Evolutionary conservation across 2,113 vertebrate genomes (phyloP), one percentile per base, ranked within the genome.

Genomic region (Oncorhynchus keta): DNA sequence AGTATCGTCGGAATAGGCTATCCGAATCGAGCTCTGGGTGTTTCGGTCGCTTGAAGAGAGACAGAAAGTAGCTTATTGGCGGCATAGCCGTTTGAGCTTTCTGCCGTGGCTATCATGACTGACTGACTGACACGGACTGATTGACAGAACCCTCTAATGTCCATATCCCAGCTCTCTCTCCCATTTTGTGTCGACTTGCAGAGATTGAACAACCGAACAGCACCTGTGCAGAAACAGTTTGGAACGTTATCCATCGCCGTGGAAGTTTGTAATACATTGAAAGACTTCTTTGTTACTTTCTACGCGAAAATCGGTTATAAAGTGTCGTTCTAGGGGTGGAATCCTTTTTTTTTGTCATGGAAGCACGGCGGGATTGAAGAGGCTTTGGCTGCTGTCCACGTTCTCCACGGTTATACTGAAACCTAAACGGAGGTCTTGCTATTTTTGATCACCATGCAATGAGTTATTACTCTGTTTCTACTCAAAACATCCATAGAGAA

Each of bases 141-240:
- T 87, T 92, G 91, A 92, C 95, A 94, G 92, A 92, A 92, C 92
- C 92, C 90, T 90, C 94, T 95, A 94, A 92, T 90, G 92, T 92
- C 83, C 87, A 94, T 95, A 91, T 87, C 84, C 39, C 39, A 11
- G 93, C 89, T 92, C 92, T 92, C 92, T 89, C 93, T 77, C 71
- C 67, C 32, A 88, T 89, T 92, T 93, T 91, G 91, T 73, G 61
- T 83, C 82, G 81, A 69, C 78, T 79, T 81, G 82, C 85, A 87
- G 90, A 93, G 94, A 62, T 68, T 89, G 77, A 85, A 84, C 67
- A 74, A 75, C 72, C 77, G 77, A 84, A 73, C 85, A 67, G 81
- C 79, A 76, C 84, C 81, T 74, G 83, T 84, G 81, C 79, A 82
- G 84, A 84, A 82, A 72, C 83, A 66, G 70, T 79, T 74, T 73